phyloP scores from a whole-genome alignment of 2,888 invertebrate species.

The Nomada hirtipes region DNA sequence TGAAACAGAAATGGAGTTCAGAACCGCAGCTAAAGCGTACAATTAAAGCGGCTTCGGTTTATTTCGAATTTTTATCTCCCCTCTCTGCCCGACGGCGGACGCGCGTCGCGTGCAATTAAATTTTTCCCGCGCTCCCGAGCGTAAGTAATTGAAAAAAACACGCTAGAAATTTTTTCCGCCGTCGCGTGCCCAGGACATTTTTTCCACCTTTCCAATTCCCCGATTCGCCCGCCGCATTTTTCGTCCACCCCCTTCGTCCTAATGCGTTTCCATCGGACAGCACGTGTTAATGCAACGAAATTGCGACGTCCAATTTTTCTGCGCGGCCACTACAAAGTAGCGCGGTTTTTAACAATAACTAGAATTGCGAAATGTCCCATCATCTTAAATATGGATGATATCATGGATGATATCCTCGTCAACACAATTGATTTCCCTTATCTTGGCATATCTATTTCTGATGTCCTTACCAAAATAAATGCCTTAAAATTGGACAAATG shows the following conservation, averaged over 20 bases:
- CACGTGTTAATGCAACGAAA: not conserved
- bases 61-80: constrained; percentile 13
- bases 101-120: constrained; percentile 43
- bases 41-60: constrained; percentile 42
- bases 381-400: too few relatives aligned
- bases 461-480: too few relatives aligned
- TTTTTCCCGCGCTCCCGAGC: constrained; percentile 25
- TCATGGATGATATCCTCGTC: too few relatives aligned
- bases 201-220: constrained; percentile 8
- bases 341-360: too few relatives aligned
- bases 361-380: too few relatives aligned
- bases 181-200: not conserved
- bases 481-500: too few relatives aligned
- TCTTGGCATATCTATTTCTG: too few relatives aligned
- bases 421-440: too few relatives aligned
- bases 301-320: not conserved
- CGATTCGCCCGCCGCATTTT: not conserved
- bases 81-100: not conserved
- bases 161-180: not conserved
- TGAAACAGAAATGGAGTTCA: constrained; percentile 43
- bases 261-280: not conserved
- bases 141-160: constrained; percentile 20
- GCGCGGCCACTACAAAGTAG: too few relatives aligned
- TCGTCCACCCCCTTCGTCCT: not conserved
- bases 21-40: constrained; percentile 17